A percentile compares a stretch with the other conserved stretches of the same genome.
Conservation (phyloP, 2,888 invertebrate species). For the Tupiocoris notatus region DNA sequence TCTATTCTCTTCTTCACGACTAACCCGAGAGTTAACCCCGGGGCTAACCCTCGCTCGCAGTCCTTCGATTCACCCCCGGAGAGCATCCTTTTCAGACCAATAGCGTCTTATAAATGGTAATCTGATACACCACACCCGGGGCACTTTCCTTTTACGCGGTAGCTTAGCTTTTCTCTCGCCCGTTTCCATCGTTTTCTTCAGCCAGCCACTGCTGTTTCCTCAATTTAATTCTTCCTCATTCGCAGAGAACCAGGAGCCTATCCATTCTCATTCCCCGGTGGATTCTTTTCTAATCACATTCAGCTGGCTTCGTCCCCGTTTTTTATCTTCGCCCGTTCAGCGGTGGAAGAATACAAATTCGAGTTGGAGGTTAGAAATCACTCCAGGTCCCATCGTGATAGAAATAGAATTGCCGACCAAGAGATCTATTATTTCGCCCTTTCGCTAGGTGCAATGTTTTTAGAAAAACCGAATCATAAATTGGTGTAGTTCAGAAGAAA, state of each 20-base stretch:
- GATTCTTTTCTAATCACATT: conserved; percentile 35
- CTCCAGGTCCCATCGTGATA: not conserved
- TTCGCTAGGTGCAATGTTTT: too few species aligned
- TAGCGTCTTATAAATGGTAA: conserved; percentile 39
- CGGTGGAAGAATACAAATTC: conserved; percentile 25
- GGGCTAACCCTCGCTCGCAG: not conserved
- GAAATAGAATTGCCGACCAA: too few species aligned
- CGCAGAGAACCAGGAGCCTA: not conserved
- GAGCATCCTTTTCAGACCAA: conserved; percentile 3
- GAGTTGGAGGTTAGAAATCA: conserved; percentile 23
- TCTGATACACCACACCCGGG: conserved; percentile 35
- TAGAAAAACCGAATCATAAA: too few species aligned
- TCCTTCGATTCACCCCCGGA: not conserved
- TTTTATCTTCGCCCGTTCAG: conserved; percentile 18
- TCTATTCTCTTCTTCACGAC: not conserved
- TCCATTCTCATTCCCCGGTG: conserved; percentile 32
- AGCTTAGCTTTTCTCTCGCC: not conserved
- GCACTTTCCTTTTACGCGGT: not conserved
- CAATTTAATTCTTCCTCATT: not conserved
- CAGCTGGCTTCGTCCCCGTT: conserved; percentile 7
- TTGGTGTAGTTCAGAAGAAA: too few species aligned
- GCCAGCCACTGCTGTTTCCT: not conserved
- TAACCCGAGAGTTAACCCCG: not conserved
- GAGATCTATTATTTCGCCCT: too few species aligned
- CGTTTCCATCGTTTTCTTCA: not conserved